Evolutionary conservation across 2,888 invertebrate genomes (phyloP).

Genomic region (Stenichneumon culpator): DNA sequence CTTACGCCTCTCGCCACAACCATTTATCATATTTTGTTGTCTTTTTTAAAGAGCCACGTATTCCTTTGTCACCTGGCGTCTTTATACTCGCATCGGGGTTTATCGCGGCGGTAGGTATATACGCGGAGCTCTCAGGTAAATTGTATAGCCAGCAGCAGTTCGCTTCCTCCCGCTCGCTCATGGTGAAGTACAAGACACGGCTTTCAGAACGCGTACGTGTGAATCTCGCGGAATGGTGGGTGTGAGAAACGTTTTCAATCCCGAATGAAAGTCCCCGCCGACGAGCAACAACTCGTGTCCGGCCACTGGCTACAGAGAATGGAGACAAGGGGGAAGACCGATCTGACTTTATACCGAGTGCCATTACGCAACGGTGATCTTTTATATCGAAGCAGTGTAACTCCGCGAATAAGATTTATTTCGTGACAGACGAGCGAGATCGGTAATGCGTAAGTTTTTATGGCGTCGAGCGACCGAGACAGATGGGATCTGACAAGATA

Average conservation of each 20-base stretch:
- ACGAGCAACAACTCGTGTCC: constrained; percentile 56
- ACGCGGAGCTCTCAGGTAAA: constrained; percentile 70
- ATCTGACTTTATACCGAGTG: constrained; percentile 30
- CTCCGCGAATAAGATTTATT: constrained; percentile 31
- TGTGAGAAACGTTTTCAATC: constrained; percentile 58
- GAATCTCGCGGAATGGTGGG: constrained; percentile 44
- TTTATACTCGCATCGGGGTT: constrained; percentile 76
- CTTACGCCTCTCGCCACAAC: constrained; percentile 66
- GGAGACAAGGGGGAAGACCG: constrained; percentile 29
- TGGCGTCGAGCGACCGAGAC: constrained; percentile 42
- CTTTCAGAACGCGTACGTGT: constrained; percentile 49
- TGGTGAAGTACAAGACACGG: constrained; percentile 31
- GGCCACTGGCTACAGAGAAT: constrained; percentile 44
- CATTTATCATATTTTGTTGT: constrained; percentile 83
- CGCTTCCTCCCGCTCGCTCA: constrained; percentile 25
- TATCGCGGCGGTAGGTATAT: constrained; percentile 80
- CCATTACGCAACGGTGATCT: constrained; percentile 46
- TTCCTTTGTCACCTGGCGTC: constrained; percentile 79
- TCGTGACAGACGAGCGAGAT: constrained; percentile 20
- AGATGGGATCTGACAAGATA: constrained; percentile 22
- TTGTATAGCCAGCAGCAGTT: constrained; percentile 62
- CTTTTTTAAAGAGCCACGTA: constrained; percentile 77
- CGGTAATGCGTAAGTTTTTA: constrained; percentile 21
- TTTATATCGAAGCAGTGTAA: constrained; percentile 37
- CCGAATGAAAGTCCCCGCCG: constrained; percentile 41